These are phyloP conservation scores for Dasysyrphus tricinctus DNA, from an alignment of 2,888 invertebrate species.

Conservation along the genomic window DNA sequence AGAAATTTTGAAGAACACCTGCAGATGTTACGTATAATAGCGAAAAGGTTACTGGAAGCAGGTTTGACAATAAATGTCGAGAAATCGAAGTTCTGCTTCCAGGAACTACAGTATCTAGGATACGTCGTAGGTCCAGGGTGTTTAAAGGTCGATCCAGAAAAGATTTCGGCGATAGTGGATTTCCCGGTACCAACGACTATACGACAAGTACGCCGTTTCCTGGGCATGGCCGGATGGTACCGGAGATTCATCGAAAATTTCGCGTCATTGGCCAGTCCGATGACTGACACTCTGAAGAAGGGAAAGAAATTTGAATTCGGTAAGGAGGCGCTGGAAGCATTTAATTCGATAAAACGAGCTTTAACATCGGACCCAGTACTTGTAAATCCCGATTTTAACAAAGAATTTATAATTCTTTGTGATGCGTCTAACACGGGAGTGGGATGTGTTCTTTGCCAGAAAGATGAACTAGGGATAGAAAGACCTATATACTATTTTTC, in stretches of 20 bases:
- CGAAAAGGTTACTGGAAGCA: neutral
- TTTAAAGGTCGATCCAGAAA: no score
- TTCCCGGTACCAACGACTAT: no score
- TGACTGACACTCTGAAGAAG: no score
- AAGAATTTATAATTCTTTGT: no score
- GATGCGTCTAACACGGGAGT: constrained; percentile 53
- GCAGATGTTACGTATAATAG: neutral
- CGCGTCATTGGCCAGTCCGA: no score
- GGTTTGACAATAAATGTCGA: constrained; percentile 44
- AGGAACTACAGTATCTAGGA: no score
- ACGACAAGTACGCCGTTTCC: no score
- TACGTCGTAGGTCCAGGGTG: constrained; percentile 14
- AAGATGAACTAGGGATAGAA: constrained; percentile 34
- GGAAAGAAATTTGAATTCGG: no score
- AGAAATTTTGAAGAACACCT: neutral
- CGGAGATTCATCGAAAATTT: no score
- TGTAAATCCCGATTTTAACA: constrained; percentile 46
- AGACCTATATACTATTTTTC: constrained; percentile 27
- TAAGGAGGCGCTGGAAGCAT: neutral
- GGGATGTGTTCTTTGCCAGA: constrained; percentile 48
- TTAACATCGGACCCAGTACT: neutral
- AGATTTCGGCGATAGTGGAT: neutral
- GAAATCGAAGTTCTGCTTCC: neutral
- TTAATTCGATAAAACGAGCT: neutral
- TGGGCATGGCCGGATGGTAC: no score